phyloP scores from a whole-genome alignment of 2,797 vertebrate species.

The Calcarius lapponicus region DNA sequence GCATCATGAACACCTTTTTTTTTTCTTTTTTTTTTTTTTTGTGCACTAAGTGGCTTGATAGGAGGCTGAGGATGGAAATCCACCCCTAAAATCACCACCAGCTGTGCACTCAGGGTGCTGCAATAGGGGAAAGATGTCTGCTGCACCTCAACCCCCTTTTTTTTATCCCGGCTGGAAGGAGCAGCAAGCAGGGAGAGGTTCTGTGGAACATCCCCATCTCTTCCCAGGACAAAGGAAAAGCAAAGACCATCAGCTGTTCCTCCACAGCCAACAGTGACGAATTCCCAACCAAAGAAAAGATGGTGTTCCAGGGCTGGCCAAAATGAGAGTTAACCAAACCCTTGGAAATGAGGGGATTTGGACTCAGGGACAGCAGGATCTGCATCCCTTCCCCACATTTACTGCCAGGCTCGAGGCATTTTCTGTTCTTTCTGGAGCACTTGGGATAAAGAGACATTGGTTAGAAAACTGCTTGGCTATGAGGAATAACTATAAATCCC shows the following conservation, averaged over 20 bases:
- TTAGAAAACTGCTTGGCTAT: not conserved
- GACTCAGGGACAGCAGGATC: not conserved
- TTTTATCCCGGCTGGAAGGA: not conserved
- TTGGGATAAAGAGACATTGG: not conserved
- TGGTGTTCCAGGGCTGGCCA: not conserved
- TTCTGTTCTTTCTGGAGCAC: not conserved
- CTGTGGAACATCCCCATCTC: not conserved
- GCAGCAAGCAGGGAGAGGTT: not conserved
- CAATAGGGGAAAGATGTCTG: too few relatives aligned
- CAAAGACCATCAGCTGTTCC: not conserved
- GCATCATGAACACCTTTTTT: not conserved
- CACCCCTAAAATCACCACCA: not conserved
- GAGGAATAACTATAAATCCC: not conserved
- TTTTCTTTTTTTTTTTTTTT: not conserved
- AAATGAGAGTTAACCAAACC: not conserved
- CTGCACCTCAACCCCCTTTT: not conserved
- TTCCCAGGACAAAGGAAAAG: not conserved
- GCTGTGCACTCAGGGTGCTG: fast-evolving
- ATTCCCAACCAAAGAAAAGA: not conserved
- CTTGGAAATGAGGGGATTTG: not conserved
- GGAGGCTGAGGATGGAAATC: not conserved
- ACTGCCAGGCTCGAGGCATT: not conserved
- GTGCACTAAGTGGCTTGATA: not conserved
- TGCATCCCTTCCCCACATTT: not conserved
- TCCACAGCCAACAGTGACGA: not conserved